These are phyloP conservation scores for Matsumurasca onukii DNA, from an alignment of 1,140 invertebrate species.

Conservation along the genomic window DNA sequence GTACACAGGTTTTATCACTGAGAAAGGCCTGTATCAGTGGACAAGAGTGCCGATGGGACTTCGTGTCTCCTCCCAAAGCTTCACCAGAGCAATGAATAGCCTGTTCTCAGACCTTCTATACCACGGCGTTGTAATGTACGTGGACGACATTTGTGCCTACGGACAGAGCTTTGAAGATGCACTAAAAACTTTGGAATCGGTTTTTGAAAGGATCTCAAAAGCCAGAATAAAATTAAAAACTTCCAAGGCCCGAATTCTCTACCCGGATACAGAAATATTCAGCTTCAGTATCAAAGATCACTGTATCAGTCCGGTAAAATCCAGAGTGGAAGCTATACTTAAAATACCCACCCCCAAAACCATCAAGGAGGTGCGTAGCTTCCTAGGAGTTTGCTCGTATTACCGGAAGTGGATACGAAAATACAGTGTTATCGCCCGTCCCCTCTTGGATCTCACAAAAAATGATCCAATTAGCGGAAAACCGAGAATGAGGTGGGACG, in stretches of 20 bases:
- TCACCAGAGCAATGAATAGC: neutral
- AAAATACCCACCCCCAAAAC: neutral
- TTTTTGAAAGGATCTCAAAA: neutral
- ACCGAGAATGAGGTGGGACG: neutral
- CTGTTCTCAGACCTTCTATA: neutral
- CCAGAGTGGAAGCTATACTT: no score
- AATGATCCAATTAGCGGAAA: neutral
- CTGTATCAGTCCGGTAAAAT: neutral
- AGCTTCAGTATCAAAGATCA: neutral
- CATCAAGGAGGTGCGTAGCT: neutral
- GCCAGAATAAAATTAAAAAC: neutral
- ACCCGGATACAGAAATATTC: neutral
- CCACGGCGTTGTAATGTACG: neutral
- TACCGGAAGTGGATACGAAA: neutral
- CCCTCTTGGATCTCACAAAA: neutral
- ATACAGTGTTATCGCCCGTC: neutral
- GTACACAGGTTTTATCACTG: neutral
- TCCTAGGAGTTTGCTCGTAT: neutral
- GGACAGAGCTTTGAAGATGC: neutral
- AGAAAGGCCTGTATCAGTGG: conserved; percentile 1
- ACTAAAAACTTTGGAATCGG: neutral
- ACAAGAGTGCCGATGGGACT: conserved; percentile 10
- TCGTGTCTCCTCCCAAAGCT: neutral
- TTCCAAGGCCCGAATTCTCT: neutral
- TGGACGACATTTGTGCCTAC: neutral